These are phyloP conservation scores for Myrmecobius fasciatus DNA, from an alignment of 2,113 vertebrate species.

Conservation along the genomic window DNA sequence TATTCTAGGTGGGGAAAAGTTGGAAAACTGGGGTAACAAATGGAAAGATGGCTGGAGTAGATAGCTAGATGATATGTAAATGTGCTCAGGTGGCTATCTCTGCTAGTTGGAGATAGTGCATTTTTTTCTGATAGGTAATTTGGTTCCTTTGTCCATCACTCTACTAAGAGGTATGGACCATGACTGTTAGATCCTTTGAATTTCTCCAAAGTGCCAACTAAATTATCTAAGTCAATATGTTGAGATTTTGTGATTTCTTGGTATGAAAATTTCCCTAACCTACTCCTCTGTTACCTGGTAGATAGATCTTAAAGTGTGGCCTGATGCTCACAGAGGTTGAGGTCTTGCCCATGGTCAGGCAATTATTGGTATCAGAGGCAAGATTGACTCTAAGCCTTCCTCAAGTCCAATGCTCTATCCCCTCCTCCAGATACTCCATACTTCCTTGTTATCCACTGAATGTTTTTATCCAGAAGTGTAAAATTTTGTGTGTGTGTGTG, in stretches of 20 bases:
- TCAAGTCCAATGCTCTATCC: neutral
- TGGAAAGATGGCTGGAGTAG: neutral
- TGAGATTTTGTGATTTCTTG: neutral
- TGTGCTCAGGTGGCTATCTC: neutral
- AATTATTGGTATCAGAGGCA: neutral
- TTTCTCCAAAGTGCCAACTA: neutral
- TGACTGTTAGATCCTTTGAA: neutral
- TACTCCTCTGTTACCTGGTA: neutral
- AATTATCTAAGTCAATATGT: neutral
- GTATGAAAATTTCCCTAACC: neutral
- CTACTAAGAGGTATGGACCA: neutral
- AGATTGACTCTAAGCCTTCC: neutral
- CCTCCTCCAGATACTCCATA: neutral
- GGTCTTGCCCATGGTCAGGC: neutral
- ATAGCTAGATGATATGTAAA: neutral
- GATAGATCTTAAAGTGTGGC: neutral
- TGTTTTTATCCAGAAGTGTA: neutral
- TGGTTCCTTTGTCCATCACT: neutral
- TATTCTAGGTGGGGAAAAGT: neutral
- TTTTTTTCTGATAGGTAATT: neutral
- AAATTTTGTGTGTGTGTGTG: too few species aligned
- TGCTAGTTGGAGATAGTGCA: neutral
- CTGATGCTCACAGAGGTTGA: neutral
- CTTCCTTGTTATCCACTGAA: neutral
- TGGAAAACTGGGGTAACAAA: neutral